These are phyloP conservation scores for Drosophila sp. DNA, from an alignment of 1,140 invertebrate genomes.

Conservation along the genomic window DNA sequence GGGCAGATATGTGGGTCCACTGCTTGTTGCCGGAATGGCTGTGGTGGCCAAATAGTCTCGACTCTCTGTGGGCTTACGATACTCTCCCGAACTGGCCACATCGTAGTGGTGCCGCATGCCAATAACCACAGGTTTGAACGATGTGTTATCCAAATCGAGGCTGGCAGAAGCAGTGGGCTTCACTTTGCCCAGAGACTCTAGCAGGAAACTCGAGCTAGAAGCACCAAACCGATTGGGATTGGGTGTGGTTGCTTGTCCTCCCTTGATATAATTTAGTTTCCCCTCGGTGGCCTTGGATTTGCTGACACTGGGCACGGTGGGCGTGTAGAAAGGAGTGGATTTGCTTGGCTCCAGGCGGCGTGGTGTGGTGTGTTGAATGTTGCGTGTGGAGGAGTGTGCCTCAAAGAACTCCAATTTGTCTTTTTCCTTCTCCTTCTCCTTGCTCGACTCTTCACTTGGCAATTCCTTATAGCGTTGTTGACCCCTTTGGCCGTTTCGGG, in stretches of 20 bases:
- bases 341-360: constrained; percentile 70
- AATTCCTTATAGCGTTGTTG: constrained; percentile 69
- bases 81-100: constrained; percentile 61
- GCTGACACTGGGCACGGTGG: constrained; percentile 79
- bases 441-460: constrained; percentile 64
- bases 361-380: constrained; percentile 60
- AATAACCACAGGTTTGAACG: constrained; percentile 62
- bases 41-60: constrained; percentile 69
- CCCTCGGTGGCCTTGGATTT: constrained; percentile 72
- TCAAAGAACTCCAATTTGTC: constrained; percentile 65
- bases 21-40: constrained; percentile 58
- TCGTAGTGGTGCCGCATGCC: constrained; percentile 77
- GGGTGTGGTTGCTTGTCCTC: constrained; percentile 54
- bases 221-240: constrained; percentile 63
- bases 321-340: constrained; percentile 81
- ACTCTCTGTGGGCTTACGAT: constrained; percentile 51
- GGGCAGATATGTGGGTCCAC: constrained; percentile 77
- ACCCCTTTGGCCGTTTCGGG: constrained; percentile 64
- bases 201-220: constrained; percentile 48
- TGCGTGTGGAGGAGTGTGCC: constrained; percentile 54
- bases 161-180: constrained; percentile 58
- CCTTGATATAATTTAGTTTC: constrained; percentile 69
- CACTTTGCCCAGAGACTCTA: constrained; percentile 55
- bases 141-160: constrained; percentile 60
- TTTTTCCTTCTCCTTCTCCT: constrained; percentile 50